A percentile compares a stretch with the other conserved stretches of the same genome.
phyloP scores from a whole-genome alignment of 2,797 vertebrate species.

The Pangasius sanitwongsei region DNA sequence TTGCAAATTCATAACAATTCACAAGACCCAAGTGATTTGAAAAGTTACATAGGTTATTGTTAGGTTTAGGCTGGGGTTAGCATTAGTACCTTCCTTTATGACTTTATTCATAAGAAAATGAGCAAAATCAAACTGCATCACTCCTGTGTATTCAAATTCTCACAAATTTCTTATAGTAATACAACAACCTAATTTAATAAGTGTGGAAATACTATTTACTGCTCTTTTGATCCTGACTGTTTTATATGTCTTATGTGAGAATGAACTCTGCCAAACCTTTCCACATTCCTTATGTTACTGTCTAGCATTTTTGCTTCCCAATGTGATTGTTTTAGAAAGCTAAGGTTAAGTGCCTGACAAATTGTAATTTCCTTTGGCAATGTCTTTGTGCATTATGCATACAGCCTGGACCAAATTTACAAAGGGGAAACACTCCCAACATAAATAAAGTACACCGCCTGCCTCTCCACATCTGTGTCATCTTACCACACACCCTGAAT shows the following conservation, averaged over 20 bases:
- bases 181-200: background rate
- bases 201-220: background rate
- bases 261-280: background rate
- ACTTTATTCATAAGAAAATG: background rate
- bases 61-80: background rate
- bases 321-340: constrained; percentile 23
- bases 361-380: constrained; percentile 50
- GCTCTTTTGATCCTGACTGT: background rate
- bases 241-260: background rate
- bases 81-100: background rate
- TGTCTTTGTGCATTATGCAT: constrained; percentile 51
- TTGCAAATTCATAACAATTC: background rate
- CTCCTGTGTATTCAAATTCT: background rate
- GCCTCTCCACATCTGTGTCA: constrained; percentile 29
- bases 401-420: constrained; percentile 39
- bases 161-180: background rate
- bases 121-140: background rate
- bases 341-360: constrained; percentile 52
- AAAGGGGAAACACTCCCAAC: constrained; percentile 43
- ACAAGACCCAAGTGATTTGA: background rate
- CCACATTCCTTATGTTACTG: background rate
- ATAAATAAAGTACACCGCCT: constrained; percentile 42
- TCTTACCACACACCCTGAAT: constrained; percentile 31
- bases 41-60: background rate
- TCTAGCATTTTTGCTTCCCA: constrained; percentile 4